These are phyloP conservation scores for Oreotrochilus melanogaster DNA, from an alignment of 2,113 vertebrate species.

Conservation along the genomic window DNA sequence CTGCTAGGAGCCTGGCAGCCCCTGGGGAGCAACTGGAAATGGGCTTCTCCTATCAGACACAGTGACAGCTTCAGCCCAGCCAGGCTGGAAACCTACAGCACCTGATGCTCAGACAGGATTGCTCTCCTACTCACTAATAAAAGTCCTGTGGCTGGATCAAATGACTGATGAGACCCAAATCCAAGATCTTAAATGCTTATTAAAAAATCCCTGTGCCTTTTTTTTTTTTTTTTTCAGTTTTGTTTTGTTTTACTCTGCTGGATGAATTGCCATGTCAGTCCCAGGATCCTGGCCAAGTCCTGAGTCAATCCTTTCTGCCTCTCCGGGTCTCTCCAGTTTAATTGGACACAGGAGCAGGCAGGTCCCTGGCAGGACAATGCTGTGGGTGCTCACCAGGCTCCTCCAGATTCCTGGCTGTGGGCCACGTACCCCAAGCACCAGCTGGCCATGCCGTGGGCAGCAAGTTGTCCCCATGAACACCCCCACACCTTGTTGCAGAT, in stretches of 20 bases:
- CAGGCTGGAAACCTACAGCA: neutral
- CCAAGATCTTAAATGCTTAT: slow-evolving; percentile 36
- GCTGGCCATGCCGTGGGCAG: neutral
- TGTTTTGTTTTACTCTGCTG: neutral
- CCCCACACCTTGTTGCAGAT: neutral
- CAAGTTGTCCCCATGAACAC: neutral
- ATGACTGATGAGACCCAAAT: slow-evolving; percentile 38
- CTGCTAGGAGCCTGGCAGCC: slow-evolving; percentile 1
- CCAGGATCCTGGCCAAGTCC: slow-evolving; percentile 41
- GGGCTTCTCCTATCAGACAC: slow-evolving; percentile 26
- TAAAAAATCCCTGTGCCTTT: slow-evolving; percentile 33
- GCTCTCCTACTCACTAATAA: slow-evolving; percentile 25
- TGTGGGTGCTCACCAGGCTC: slow-evolving; percentile 5
- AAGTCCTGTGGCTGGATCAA: slow-evolving; percentile 46
- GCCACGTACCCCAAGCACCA: neutral
- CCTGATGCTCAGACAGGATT: slow-evolving; percentile 30
- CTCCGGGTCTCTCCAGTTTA: neutral
- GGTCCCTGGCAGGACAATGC: neutral
- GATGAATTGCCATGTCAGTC: neutral
- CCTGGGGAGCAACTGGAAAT: neutral
- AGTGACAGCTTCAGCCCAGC: neutral
- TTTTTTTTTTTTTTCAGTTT: neutral
- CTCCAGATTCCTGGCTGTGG: neutral
- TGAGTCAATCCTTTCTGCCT: slow-evolving; percentile 23
- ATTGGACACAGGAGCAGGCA: slow-evolving; percentile 18